A percentile compares a stretch with the other conserved stretches of the same genome.
phyloP scores from a whole-genome alignment of 2,888 invertebrate species.

The Apamea anceps region DNA sequence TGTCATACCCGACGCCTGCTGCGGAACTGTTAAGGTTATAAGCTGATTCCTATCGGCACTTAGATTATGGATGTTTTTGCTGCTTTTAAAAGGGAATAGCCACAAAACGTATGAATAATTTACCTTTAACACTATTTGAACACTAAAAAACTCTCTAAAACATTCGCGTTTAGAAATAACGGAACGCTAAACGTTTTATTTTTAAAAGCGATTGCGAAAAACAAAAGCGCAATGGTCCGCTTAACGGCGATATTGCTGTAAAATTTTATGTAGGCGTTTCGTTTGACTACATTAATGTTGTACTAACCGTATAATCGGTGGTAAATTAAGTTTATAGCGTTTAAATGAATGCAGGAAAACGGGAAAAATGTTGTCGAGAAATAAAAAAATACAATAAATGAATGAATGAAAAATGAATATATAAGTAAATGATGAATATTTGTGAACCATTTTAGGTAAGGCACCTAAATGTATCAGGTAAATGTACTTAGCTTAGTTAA shows the following conservation, averaged over 20 bases:
- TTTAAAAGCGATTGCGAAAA: slow-evolving; percentile 28
- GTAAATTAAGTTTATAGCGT: slow-evolving; percentile 37
- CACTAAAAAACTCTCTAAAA: slow-evolving; percentile 22
- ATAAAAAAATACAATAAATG: too few species aligned
- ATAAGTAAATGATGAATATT: too few species aligned
- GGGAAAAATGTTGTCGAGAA: not conserved
- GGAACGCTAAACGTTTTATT: slow-evolving; percentile 17
- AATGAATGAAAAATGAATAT: too few species aligned
- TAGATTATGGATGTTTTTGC: slow-evolving; percentile 20
- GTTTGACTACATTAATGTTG: slow-evolving; percentile 31
- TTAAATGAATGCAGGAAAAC: slow-evolving; percentile 14
- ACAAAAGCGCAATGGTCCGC: slow-evolving; percentile 41
- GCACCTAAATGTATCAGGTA: slow-evolving; percentile 4
- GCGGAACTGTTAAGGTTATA: slow-evolving; percentile 52
- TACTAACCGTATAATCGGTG: slow-evolving; percentile 30
- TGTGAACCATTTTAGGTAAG: slow-evolving; percentile 6
- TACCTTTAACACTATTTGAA: not conserved
- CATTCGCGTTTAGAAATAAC: slow-evolving; percentile 7
- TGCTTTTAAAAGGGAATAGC: not conserved
- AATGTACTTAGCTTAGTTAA: not conserved
- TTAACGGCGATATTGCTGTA: slow-evolving; percentile 58
- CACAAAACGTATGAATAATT: not conserved
- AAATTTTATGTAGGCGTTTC: slow-evolving; percentile 62
- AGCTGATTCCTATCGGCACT: slow-evolving; percentile 46
- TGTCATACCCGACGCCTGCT: slow-evolving; percentile 54